A percentile compares a stretch with the other conserved stretches of the same genome.
These are phyloP conservation scores for Alosa sapidissima DNA, from an alignment of 2,797 vertebrate species.

Conservation along the genomic window DNA sequence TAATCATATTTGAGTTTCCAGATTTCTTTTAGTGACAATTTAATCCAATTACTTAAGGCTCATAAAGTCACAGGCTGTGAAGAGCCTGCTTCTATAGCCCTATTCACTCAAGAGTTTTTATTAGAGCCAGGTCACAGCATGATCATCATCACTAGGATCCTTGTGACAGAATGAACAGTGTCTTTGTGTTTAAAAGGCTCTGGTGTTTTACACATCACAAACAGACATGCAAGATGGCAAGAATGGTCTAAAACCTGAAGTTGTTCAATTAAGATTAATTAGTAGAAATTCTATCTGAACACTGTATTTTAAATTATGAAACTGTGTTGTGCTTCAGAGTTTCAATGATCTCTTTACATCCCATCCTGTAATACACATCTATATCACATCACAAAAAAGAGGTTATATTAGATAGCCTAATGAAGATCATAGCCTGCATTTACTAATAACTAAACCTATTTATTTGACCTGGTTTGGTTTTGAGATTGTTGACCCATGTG, in stretches of 20 bases:
- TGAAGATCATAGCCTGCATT: too few species aligned
- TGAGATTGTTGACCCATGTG: too few species aligned
- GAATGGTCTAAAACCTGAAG: not conserved
- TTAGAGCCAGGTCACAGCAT: conserved; percentile 35
- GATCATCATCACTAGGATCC: not conserved
- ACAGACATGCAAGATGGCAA: not conserved
- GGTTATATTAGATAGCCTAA: too few species aligned
- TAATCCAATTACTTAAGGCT: conserved; percentile 64
- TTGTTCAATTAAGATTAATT: too few species aligned
- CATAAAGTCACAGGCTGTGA: conserved; percentile 59
- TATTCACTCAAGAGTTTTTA: conserved; percentile 45
- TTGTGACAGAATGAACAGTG: not conserved
- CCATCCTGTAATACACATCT: too few species aligned
- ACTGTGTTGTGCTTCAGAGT: not conserved
- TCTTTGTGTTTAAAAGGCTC: not conserved
- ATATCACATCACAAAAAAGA: not conserved
- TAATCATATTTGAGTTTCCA: conserved; percentile 51
- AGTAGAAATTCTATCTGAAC: too few species aligned
- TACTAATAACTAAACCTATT: too few species aligned
- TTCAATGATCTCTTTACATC: not conserved
- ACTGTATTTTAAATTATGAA: not conserved
- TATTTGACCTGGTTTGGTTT: too few species aligned
- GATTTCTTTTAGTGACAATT: conserved; percentile 50
- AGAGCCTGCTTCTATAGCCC: conserved; percentile 37
- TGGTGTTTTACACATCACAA: not conserved